Conservation (phyloP, 53 echinoderm and acorn worm species). For the Holothuria scabra region DNA sequence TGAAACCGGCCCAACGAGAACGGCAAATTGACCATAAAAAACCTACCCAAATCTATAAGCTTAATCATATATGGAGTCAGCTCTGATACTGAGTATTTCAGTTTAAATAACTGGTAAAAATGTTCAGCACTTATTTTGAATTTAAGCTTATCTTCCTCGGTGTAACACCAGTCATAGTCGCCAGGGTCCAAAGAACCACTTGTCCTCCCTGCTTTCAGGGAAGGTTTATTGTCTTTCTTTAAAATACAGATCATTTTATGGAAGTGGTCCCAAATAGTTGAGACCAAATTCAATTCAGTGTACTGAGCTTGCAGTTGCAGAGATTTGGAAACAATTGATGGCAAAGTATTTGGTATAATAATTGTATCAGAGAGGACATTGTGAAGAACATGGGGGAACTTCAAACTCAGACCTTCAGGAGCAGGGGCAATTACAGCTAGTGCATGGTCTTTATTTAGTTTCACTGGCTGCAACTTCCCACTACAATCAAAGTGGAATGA, state of each 20-base stretch:
- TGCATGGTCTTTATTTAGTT: too few relatives aligned
- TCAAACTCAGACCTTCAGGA: too few relatives aligned
- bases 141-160: background rate
- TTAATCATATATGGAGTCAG: slow-evolving; percentile 69
- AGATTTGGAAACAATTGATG: background rate
- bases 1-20: slow-evolving; percentile 35
- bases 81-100: slow-evolving; percentile 38
- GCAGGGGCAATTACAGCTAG: too few relatives aligned
- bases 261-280: background rate
- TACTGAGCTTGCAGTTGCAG: background rate
- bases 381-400: too few relatives aligned
- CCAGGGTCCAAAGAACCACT: slow-evolving; percentile 2
- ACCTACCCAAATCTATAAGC: slow-evolving; percentile 49
- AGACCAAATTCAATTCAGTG: background rate
- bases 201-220: background rate
- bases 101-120: slow-evolving; percentile 56
- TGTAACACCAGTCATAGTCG: slow-evolving; percentile 54
- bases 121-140: slow-evolving; percentile 54
- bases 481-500: too few relatives aligned
- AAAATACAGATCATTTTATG: background rate
- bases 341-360: background rate
- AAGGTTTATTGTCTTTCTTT: background rate
- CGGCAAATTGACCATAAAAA: background rate
- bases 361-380: background rate
- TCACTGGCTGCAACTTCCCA: too few relatives aligned